Evolutionary conservation across 2,797 vertebrate species (phyloP).

Genomic region (Sarcoramphus papa): DNA sequence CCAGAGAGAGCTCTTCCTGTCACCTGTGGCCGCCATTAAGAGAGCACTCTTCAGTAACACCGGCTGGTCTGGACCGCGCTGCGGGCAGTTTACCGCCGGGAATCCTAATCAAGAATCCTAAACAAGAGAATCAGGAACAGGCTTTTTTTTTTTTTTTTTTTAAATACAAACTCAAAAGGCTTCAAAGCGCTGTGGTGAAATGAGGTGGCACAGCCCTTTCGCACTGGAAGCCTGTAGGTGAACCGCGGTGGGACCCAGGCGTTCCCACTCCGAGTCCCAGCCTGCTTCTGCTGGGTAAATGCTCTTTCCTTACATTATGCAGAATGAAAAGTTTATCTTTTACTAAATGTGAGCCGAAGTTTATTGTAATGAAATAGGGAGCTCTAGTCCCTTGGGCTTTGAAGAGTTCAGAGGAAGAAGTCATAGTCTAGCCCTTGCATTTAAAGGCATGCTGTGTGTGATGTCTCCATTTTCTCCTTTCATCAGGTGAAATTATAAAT

Average conservation of each 20-base stretch:
- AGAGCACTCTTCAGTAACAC: accelerated
- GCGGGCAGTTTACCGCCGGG: accelerated
- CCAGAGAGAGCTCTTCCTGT: background rate
- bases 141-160: accelerated
- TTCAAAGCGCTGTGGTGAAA: background rate
- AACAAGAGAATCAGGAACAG: accelerated
- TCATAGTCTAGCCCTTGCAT: accelerated
- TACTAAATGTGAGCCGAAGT: too few relatives aligned
- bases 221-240: background rate
- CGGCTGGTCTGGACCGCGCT: accelerated
- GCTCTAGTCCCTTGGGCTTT: background rate
- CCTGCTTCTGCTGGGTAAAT: too few relatives aligned
- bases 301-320: accelerated
- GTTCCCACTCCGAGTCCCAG: background rate
- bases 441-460: accelerated
- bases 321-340: background rate
- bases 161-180: too few relatives aligned
- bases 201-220: background rate
- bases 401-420: background rate
- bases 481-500: background rate
- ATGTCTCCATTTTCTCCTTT: background rate
- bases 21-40: accelerated
- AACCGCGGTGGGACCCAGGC: background rate
- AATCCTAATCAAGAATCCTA: background rate
- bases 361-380: background rate